A percentile compares a stretch with the other conserved stretches of the same genome.
Evolutionary conservation across 1,140 invertebrate genomes (phyloP).

Genomic region (Brachionus angularis): DNA sequence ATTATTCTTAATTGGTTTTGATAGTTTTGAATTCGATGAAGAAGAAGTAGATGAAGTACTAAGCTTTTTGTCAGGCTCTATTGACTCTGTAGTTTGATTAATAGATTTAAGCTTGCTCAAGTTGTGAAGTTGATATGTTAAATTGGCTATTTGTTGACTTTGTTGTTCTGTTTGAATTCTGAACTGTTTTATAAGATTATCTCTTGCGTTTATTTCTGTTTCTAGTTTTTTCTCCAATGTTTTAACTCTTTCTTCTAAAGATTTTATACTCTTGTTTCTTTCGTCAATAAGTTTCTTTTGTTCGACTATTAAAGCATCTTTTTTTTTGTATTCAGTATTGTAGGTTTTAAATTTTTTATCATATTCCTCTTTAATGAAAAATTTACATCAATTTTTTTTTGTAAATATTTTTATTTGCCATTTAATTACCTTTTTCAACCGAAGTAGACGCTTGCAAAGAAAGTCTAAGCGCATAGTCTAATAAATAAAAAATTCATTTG

Average conservation of each 20-base stretch:
- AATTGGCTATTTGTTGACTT: constrained; percentile 29
- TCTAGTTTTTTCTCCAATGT: constrained; percentile 29
- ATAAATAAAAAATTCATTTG: not conserved
- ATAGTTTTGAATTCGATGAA: no score
- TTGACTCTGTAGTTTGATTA: not conserved
- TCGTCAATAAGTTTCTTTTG: constrained; percentile 40
- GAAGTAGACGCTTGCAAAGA: constrained; percentile 15
- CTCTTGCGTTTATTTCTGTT: not conserved
- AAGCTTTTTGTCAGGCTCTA: no score
- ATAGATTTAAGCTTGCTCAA: not conserved
- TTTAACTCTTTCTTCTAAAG: constrained; percentile 17
- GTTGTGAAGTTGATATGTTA: constrained; percentile 38
- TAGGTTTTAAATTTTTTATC: constrained; percentile 35
- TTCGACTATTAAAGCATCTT: constrained; percentile 28
- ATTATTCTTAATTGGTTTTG: no score
- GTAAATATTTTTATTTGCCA: not conserved
- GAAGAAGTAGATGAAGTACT: no score
- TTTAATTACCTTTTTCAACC: constrained; percentile 34
- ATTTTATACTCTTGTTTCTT: constrained; percentile 13
- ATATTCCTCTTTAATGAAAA: constrained; percentile 19
- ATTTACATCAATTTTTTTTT: not conserved
- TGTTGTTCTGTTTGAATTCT: constrained; percentile 13
- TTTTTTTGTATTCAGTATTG: constrained; percentile 24
- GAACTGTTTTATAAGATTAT: constrained; percentile 14
- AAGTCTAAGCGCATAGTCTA: constrained; percentile 32